These are phyloP conservation scores for Ips typographus DNA, from an alignment of 1,140 invertebrate species.

Conservation along the genomic window DNA sequence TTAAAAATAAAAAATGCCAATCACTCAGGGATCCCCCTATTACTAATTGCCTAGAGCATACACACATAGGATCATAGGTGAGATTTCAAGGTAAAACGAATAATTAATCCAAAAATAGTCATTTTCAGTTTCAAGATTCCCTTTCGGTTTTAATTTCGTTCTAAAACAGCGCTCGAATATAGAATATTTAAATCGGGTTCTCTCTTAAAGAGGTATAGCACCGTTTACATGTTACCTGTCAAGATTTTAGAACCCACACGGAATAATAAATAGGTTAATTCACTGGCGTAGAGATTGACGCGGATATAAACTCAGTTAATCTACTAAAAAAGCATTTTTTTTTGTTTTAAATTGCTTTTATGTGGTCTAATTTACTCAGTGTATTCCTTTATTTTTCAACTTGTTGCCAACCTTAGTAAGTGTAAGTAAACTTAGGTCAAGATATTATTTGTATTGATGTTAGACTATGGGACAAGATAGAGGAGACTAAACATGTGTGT, in stretches of 20 bases:
- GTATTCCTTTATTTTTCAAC: neutral
- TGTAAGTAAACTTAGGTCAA: neutral
- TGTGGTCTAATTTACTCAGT: neutral
- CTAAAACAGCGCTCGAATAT: too few relatives aligned
- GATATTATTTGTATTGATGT: too few relatives aligned
- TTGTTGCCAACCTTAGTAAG: neutral
- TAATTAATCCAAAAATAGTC: too few relatives aligned
- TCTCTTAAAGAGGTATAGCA: neutral
- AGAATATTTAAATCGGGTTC: too few relatives aligned
- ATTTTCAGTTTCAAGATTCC: too few relatives aligned
- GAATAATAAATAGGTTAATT: slow-evolving; percentile 12
- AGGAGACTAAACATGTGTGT: neutral
- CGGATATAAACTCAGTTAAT: neutral
- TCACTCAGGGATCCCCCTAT: too few relatives aligned
- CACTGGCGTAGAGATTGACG: slow-evolving; percentile 3
- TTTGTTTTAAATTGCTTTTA: neutral
- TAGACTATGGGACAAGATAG: too few relatives aligned
- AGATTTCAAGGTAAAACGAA: too few relatives aligned
- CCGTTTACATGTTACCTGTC: slow-evolving; percentile 10
- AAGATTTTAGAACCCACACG: slow-evolving; percentile 4
- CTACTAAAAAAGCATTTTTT: neutral
- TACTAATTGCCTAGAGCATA: too few relatives aligned
- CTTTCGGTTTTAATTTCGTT: too few relatives aligned
- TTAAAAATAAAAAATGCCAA: too few relatives aligned
- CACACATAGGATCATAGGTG: too few relatives aligned